Conservation (phyloP, 2,113 vertebrate species). For the Phylloscopus whistleri region DNA sequence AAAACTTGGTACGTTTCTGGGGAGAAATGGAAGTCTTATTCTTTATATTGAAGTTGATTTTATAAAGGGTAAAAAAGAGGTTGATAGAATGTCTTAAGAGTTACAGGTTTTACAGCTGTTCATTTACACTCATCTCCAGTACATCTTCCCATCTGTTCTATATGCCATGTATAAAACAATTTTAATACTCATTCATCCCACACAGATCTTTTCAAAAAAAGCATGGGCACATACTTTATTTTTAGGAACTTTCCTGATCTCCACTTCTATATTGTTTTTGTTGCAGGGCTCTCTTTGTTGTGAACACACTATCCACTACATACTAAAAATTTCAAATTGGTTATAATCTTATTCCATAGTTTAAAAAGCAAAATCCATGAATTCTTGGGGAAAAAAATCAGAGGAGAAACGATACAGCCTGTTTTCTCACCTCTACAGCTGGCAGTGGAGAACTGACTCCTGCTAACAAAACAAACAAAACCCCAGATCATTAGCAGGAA, state of each 20-base stretch:
- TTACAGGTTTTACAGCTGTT: not conserved
- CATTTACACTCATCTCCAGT: not conserved
- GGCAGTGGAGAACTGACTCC: not conserved
- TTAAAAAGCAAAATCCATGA: not conserved
- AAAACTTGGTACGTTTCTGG: not conserved
- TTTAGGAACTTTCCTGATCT: not conserved
- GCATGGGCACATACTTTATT: not conserved
- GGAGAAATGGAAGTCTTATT: not conserved
- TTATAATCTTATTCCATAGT: not conserved
- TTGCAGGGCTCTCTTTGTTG: not conserved
- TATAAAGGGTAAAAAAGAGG: not conserved
- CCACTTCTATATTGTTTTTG: accelerated
- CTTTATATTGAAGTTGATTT: not conserved
- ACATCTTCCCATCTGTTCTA: not conserved
- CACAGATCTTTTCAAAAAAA: not conserved
- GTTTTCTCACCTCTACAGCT: not conserved
- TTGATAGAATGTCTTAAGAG: not conserved
- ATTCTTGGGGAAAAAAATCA: not conserved
- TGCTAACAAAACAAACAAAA: not conserved
- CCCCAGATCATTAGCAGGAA: not conserved
- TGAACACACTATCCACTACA: not conserved
- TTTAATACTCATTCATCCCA: not conserved
- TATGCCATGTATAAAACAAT: not conserved
- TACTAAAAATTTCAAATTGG: not conserved
- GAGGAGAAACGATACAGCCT: not conserved